These are phyloP conservation scores for Stigmatopora nigra DNA, from an alignment of 2,113 vertebrate species.

Conservation along the genomic window DNA sequence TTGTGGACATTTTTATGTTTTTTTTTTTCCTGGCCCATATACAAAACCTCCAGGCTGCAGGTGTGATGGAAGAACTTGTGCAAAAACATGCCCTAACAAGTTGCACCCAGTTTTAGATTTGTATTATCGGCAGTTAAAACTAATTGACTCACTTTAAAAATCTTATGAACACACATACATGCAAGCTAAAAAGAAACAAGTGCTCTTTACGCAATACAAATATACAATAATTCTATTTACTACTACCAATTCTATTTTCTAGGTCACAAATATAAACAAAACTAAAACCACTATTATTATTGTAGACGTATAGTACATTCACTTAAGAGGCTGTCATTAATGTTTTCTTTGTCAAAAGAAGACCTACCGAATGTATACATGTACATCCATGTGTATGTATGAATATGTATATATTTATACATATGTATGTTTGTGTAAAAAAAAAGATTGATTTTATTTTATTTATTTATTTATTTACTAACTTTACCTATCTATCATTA, in stretches of 20 bases:
- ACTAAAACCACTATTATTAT: not conserved
- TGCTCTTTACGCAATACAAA: not conserved
- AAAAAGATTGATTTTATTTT: no score
- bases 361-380: no score
- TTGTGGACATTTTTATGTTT: not conserved
- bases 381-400: no score
- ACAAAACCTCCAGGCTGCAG: not conserved
- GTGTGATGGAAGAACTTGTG: conserved; percentile 2
- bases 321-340: not conserved
- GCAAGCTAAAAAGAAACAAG: not conserved
- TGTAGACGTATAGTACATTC: not conserved
- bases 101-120: conserved; percentile 15
- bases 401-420: no score
- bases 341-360: not conserved
- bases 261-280: not conserved
- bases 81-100: conserved; percentile 33
- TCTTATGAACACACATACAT: conserved; percentile 3
- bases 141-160: not conserved
- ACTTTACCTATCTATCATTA: no score
- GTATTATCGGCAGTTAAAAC: not conserved
- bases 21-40: not conserved
- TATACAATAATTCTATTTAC: not conserved
- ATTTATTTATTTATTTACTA: no score
- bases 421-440: no score
- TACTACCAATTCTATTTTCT: not conserved